Evolutionary conservation across 2,888 invertebrate species (phyloP), one percentile per base, ranked within the genome.

Genomic region (Amphimallon solstitiale): DNA sequence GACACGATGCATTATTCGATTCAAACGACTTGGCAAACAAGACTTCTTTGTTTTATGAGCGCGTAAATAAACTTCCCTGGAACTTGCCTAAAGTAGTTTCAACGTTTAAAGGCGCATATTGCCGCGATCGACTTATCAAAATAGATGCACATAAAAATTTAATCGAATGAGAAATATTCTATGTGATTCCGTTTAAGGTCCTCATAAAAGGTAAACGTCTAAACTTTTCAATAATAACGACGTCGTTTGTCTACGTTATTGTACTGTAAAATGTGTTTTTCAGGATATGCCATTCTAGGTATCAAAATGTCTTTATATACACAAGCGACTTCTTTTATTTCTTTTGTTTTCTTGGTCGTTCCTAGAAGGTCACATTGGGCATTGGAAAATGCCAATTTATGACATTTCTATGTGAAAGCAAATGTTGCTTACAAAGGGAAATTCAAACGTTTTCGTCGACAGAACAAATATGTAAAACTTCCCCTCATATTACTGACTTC

Each of bases 181-280:
- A 38, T 12, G 15, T 9, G 12, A 21, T 21, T 19, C 21, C 21
- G 38, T 54, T 51, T 38, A 19, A 19, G 35, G 54, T 54, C 9
- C 38, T 12, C 38, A 21, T 10, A 51, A 54, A 21, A 17, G 19
- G 40, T 19, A 17, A 54, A 38, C 17, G 35, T 38, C 21, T 19
- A 38, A 54, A 54, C 54, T 38, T 54, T 40, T 21, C 38, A 19
- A 40, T 54, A 38, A 54, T 54, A 54, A 40, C 21, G 38, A 19
- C n/a, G 38, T n/a, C 38, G 21, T 38, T 40, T 21, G 21, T 38
- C 19, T 6, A 15, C 38, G 38, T 38, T 54, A 54, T 54, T 38
- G 21, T 38, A 54, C 12, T 38, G 14, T 54, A 40, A 54, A 54
- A 40, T 14, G 21, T 21, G 6, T 51, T 51, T 45, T 29, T 37